phyloP scores from a whole-genome alignment of 2,113 vertebrate species.

The Pampusana beccarii region DNA sequence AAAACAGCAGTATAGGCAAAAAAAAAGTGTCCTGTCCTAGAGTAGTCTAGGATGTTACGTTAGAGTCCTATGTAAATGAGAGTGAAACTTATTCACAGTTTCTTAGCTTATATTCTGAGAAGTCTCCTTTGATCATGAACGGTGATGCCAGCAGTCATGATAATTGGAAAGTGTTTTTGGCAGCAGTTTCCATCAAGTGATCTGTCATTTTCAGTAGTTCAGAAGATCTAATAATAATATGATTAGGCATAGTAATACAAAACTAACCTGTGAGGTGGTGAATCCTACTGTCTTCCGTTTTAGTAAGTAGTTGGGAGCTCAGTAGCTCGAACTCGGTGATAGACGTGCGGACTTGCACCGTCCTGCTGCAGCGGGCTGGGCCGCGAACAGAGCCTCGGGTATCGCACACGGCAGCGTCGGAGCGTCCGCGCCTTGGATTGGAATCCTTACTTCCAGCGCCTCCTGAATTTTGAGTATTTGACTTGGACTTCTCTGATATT shows the following conservation, averaged over 20 bases:
- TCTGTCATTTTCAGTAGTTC: neutral
- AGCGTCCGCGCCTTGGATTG: neutral
- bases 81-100: slow-evolving; percentile 34
- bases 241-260: neutral
- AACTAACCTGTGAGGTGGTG: neutral
- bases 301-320: neutral
- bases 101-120: slow-evolving; percentile 44
- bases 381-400: neutral
- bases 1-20: neutral
- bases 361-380: neutral
- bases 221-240: neutral
- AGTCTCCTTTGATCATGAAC: neutral
- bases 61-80: slow-evolving; percentile 35
- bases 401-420: rapidly evolving
- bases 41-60: neutral
- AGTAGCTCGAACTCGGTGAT: neutral
- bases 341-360: neutral
- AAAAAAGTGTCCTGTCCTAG: neutral
- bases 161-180: slow-evolving; percentile 34
- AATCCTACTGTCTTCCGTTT: neutral
- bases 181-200: neutral
- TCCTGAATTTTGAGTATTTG: neutral
- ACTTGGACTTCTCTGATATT: neutral
- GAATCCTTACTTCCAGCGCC: neutral
- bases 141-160: neutral